A percentile compares a stretch with the other conserved stretches of the same genome.
These are phyloP conservation scores for Venustaconcha ellipsiformis DNA, from an alignment of 1,140 invertebrate species.

Conservation along the genomic window DNA sequence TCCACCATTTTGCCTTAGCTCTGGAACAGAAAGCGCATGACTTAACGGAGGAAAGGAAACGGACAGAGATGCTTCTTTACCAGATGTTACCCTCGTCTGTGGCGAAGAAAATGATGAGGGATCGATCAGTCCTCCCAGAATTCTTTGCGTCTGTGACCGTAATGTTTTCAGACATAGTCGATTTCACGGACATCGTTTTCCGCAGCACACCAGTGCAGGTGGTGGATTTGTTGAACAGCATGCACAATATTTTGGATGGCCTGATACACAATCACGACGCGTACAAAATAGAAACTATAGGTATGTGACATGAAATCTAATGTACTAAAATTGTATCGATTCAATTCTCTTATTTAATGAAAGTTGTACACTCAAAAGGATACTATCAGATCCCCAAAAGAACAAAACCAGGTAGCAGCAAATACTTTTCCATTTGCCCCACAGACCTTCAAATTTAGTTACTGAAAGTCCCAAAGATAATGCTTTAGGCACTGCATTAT, in stretches of 20 bases:
- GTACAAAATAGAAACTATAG: constrained; percentile 54
- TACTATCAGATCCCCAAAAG: too few relatives aligned
- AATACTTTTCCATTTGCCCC: too few relatives aligned
- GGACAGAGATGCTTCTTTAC: constrained; percentile 55
- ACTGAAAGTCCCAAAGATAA: too few relatives aligned
- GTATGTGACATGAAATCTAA: constrained; percentile 13
- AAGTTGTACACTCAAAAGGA: too few relatives aligned
- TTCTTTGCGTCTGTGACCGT: constrained; percentile 66
- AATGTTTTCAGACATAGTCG: constrained; percentile 84
- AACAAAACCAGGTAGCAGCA: too few relatives aligned
- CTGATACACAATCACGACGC: constrained; percentile 49
- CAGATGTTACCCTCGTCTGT: constrained; percentile 65
- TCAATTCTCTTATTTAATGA: too few relatives aligned
- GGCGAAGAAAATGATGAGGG: constrained; percentile 67
- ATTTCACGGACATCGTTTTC: constrained; percentile 82
- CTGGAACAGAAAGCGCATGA: too few relatives aligned
- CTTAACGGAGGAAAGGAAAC: constrained; percentile 56
- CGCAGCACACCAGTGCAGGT: constrained; percentile 91
- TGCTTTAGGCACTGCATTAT: too few relatives aligned
- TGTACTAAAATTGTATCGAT: too few relatives aligned
- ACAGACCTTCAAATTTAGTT: too few relatives aligned
- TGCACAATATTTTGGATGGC: constrained; percentile 52
- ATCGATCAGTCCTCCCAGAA: constrained; percentile 66
- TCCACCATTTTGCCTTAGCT: too few relatives aligned
- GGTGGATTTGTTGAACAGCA: constrained; percentile 55